Evolutionary conservation across 2,113 vertebrate genomes (phyloP), one percentile per base, ranked within the genome.

Genomic region (Sebastes schlegelii): DNA sequence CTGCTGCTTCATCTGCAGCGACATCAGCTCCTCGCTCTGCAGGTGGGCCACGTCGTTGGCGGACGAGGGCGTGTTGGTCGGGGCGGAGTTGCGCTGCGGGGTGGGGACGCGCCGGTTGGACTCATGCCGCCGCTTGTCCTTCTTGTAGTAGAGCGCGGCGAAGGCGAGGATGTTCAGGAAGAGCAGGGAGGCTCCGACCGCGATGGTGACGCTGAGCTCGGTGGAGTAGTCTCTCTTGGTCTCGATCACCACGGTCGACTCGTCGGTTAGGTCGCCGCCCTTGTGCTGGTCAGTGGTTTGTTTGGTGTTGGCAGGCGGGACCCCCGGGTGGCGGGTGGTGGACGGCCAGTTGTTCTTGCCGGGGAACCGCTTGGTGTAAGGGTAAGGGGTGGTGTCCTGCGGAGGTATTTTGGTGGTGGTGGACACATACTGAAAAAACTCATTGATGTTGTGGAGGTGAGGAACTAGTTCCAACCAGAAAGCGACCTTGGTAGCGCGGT

Each of bases 141-240:
- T 98, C 91, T 99, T 99, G 93, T 99, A 99, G 92, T 99, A 99
- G 0, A 99, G 91, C 0, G 98, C 98, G 0, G 98, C 98, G 5
- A 99, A 99, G 17, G 98, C 98, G 48, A 99, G 88, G 91, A 99
- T 98, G 91, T 99, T 99, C 4, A 99, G 95, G 86, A 99, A 99
- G 1, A 99, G 96, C 9, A 99, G 89, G 0, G 98, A 99, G 0
- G 98, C 98, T 0, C 98, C 98, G 13, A 99, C 98, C 0, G 98
- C 98, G 5, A 99, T 98, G 73, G 98, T 99, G 83, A 99, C 98
- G 0, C 98, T 99, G 45, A 99, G 92, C 80, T 99, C 98, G 0
- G 98, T 99, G 40, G 97, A 98, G 74, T 99, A 99, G 88, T 99
- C 98, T 16, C 98, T 84, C 52, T 97, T 97, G 70, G 97, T 98